phyloP scores from a whole-genome alignment of 2,888 invertebrate genomes.

The Hololepta plana region DNA sequence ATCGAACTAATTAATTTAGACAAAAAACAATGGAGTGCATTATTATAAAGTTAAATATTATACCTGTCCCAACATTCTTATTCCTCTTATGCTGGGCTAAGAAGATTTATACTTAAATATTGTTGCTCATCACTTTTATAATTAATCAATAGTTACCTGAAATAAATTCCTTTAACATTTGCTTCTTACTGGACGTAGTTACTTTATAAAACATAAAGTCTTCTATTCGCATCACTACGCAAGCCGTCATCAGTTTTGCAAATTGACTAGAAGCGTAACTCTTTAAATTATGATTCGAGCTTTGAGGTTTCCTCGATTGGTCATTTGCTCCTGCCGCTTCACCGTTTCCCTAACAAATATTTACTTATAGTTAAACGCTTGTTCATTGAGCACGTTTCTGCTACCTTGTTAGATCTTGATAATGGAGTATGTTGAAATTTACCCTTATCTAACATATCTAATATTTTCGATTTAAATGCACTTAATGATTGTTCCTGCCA shows the following conservation, averaged over 20 bases:
- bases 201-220: conserved; percentile 82
- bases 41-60: too few species aligned
- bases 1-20: too few species aligned
- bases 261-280: conserved; percentile 54
- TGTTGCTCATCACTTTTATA: not conserved
- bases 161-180: conserved; percentile 63
- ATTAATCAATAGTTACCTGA: conserved; percentile 33
- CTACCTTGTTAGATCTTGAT: conserved; percentile 20
- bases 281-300: conserved; percentile 28
- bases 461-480: conserved; percentile 56
- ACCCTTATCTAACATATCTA: conserved; percentile 54
- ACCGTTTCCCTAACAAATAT: conserved; percentile 2
- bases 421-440: conserved; percentile 32
- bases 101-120: conserved; percentile 6
- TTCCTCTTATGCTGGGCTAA: too few species aligned
- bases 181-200: conserved; percentile 54
- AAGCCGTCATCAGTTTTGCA: conserved; percentile 80
- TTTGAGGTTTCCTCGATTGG: too few species aligned
- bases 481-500: conserved; percentile 79
- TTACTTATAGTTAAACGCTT: not conserved
- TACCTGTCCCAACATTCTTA: too few species aligned
- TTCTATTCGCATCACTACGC: conserved; percentile 73
- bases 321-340: conserved; percentile 3
- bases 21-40: too few species aligned
- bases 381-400: not conserved